Percentiles rank a stretch among this genome's conserved stretches.
Evolutionary conservation across 1,140 invertebrate species (phyloP).

Genomic region (Zaprionus lachaisei): DNA sequence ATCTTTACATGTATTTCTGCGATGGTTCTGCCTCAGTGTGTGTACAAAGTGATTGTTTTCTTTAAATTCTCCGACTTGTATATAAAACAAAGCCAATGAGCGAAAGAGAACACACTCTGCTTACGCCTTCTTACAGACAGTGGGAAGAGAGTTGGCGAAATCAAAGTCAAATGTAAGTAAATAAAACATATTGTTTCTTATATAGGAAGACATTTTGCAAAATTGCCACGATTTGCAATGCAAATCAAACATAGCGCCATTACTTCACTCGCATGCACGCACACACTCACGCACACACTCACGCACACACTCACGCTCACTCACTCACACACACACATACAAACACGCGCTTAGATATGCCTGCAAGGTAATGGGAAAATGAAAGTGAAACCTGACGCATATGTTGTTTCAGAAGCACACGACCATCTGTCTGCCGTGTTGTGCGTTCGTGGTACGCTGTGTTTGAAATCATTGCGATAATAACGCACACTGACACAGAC

Average conservation of each 20-base stretch:
- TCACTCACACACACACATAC: neutral
- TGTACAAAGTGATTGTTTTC: conserved; percentile 2
- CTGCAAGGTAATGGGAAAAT: conserved; percentile 39
- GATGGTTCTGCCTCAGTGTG: neutral
- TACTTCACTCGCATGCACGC: conserved; percentile 61
- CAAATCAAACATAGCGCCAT: conserved; percentile 82
- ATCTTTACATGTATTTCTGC: neutral
- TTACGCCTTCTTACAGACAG: conserved; percentile 14
- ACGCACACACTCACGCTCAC: neutral
- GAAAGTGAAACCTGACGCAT: conserved; percentile 73
- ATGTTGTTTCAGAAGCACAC: conserved; percentile 71
- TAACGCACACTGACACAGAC: conserved; percentile 59
- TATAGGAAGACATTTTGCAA: conserved; percentile 81
- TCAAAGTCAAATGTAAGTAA: conserved; percentile 82
- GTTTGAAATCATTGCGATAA: conserved; percentile 70
- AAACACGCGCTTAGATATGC: neutral
- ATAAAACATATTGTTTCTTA: conserved; percentile 82
- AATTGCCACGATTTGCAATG: conserved; percentile 82
- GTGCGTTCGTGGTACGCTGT: conserved; percentile 16
- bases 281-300: conserved; percentile 6
- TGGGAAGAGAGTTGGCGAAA: conserved; percentile 54
- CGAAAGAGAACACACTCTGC: conserved; percentile 1
- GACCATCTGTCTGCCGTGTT: conserved; percentile 39
- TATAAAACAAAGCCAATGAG: conserved; percentile 32
- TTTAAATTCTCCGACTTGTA: conserved; percentile 13